Evolutionary conservation across 2,113 vertebrate species (phyloP).

Genomic region (Nannospalax galili): DNA sequence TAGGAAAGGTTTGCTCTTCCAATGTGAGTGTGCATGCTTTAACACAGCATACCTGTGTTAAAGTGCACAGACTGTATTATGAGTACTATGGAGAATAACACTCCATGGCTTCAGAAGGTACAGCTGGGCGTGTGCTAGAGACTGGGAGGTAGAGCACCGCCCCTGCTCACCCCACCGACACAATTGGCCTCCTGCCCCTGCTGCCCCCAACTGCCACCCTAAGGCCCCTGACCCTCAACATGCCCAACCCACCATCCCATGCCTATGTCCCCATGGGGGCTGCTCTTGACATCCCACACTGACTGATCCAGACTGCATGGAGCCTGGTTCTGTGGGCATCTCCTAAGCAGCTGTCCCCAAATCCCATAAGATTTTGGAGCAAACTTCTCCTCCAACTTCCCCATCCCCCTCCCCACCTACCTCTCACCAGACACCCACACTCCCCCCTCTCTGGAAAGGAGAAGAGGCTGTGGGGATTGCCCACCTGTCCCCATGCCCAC

Average conservation of each 20-base stretch:
- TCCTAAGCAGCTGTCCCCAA: neutral
- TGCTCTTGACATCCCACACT: neutral
- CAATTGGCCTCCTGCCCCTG: neutral
- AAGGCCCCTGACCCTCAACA: neutral
- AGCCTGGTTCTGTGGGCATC: neutral
- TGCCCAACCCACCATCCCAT: neutral
- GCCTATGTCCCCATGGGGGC: neutral
- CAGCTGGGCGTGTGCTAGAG: neutral
- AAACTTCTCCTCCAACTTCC: neutral
- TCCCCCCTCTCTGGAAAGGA: neutral
- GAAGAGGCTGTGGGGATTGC: too few species aligned
- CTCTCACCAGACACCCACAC: neutral
- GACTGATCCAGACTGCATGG: neutral
- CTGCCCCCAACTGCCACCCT: neutral
- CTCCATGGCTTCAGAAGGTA: slow-evolving; percentile 94
- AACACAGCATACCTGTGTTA: too few species aligned
- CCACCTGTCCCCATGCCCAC: neutral
- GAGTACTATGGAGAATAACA: slow-evolving; percentile 90
- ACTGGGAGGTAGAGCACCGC: neutral
- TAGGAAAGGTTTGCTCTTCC: neutral
- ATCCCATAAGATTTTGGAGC: neutral
- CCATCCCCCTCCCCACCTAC: neutral
- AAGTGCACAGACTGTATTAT: neutral
- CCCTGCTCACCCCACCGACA: too few species aligned
- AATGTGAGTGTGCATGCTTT: neutral